A percentile compares a stretch with the other conserved stretches of the same genome.
Conservation (phyloP, 2,797 vertebrate genomes). For the Pangasius mekongensis region DNA sequence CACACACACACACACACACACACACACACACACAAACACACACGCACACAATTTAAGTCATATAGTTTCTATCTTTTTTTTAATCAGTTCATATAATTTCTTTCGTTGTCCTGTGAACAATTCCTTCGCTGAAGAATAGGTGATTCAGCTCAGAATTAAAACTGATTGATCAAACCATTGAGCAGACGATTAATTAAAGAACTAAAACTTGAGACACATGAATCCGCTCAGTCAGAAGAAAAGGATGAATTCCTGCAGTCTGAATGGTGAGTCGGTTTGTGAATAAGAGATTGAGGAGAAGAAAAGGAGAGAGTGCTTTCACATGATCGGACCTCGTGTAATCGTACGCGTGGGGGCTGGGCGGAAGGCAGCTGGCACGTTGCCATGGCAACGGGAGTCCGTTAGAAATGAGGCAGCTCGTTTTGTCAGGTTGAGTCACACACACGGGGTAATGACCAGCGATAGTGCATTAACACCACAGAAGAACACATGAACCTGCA, state of each 20-base stretch:
- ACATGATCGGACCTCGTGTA: conserved; percentile 2
- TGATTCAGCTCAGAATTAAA: background rate
- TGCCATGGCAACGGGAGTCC: conserved; percentile 72
- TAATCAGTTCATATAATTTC: background rate
- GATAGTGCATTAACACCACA: conserved; percentile 20
- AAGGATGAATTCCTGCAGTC: conserved; percentile 16
- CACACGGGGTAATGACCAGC: conserved; percentile 53
- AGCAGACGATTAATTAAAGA: background rate
- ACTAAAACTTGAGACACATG: background rate
- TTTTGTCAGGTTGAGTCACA: conserved; percentile 66
- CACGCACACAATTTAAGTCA: background rate
- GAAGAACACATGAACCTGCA: conserved; percentile 48
- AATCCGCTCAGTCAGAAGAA: background rate
- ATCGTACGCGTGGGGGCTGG: conserved; percentile 1
- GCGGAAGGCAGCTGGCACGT: conserved; percentile 64
- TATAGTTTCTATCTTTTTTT: background rate
- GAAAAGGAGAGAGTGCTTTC: conserved; percentile 1
- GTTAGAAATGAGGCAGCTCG: conserved; percentile 50
- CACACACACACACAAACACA: conserved; percentile 28
- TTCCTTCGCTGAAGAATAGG: background rate
- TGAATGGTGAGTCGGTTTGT: background rate
- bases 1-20: conserved; percentile 19
- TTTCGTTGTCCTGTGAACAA: background rate
- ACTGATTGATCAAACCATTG: background rate
- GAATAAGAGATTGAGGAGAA: conserved; percentile 15